A percentile compares a stretch with the other conserved stretches of the same genome.
These are phyloP conservation scores for Notothenia rossii DNA, from an alignment of 2,113 vertebrate species.

Conservation along the genomic window DNA sequence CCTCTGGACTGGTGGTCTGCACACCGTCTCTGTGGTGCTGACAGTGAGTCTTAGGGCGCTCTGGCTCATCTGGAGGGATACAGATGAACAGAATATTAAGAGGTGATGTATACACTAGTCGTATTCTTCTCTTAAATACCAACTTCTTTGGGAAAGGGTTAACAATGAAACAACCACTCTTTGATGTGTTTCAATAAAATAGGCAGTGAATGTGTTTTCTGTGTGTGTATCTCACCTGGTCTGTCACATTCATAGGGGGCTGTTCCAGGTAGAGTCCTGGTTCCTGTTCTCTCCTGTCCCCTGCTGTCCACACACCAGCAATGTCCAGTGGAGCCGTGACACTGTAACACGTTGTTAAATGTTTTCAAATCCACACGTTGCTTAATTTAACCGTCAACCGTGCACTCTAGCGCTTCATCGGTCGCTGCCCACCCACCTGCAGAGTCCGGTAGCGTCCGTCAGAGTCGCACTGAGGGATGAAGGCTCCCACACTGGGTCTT, in stretches of 20 bases:
- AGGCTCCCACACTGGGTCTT: constrained; percentile 56
- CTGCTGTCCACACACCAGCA: constrained; percentile 89
- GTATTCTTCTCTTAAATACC: not conserved
- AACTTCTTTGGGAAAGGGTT: not conserved
- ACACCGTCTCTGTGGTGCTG: constrained; percentile 8
- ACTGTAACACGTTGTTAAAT: not conserved
- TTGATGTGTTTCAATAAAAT: not conserved
- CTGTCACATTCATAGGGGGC: constrained; percentile 70
- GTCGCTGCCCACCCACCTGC: constrained; percentile 60
- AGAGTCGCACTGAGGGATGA: constrained; percentile 87
- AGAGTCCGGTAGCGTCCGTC: constrained; percentile 84
- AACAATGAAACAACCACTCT: not conserved
- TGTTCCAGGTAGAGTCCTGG: constrained; percentile 79
- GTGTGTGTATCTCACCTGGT: constrained; percentile 77
- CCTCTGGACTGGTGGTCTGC: constrained; percentile 41
- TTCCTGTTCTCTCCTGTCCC: constrained; percentile 87
- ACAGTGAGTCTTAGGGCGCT: constrained; percentile 54
- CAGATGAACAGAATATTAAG: constrained; percentile 6
- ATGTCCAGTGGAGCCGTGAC: constrained; percentile 81
- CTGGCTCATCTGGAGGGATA: constrained; percentile 26
- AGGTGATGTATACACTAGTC: not conserved
- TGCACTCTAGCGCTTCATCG: not conserved
- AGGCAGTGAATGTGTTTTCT: not conserved
- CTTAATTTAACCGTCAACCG: not conserved
- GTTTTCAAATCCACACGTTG: not conserved